A percentile compares a stretch with the other conserved stretches of the same genome.
phyloP scores from a whole-genome alignment of 2,113 vertebrate species.

The Emydocephalus ijimae region DNA sequence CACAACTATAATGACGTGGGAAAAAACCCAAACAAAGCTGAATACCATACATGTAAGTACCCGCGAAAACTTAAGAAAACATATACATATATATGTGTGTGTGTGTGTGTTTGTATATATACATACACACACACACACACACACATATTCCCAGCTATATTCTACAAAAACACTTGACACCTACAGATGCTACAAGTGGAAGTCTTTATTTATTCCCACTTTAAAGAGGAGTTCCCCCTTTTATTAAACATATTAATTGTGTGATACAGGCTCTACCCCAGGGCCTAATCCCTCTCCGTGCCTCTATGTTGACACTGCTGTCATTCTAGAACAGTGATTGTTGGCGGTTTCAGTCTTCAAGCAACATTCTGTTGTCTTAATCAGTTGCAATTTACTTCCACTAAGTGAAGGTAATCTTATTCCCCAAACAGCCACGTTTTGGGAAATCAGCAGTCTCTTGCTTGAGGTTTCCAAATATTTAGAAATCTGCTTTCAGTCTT shows the following conservation, averaged over 20 bases:
- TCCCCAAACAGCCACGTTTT: not conserved
- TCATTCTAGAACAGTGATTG: not conserved
- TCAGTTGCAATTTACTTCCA: not conserved
- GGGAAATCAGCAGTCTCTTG: not conserved
- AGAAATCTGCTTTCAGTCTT: not conserved
- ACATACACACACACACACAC: fast-evolving
- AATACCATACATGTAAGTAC: no score
- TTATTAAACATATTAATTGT: not conserved
- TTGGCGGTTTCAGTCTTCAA: not conserved
- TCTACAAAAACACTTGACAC: not conserved
- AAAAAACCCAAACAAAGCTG: no score
- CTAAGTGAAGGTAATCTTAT: not conserved
- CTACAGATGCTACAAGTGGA: not conserved
- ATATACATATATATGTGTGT: no score
- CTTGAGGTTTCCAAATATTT: not conserved
- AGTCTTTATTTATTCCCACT: not conserved
- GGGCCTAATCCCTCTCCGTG: not conserved
- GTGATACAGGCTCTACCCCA: not conserved
- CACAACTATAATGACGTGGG: no score
- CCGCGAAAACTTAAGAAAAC: no score
- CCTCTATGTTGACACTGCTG: not conserved
- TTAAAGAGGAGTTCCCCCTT: not conserved
- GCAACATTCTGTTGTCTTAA: not conserved
- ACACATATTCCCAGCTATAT: not conserved
- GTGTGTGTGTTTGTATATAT: no score